Percentiles rank a stretch among this genome's conserved stretches.
These are phyloP conservation scores for Poecilia gillii DNA, from an alignment of 2,797 vertebrate genomes.

Conservation along the genomic window DNA sequence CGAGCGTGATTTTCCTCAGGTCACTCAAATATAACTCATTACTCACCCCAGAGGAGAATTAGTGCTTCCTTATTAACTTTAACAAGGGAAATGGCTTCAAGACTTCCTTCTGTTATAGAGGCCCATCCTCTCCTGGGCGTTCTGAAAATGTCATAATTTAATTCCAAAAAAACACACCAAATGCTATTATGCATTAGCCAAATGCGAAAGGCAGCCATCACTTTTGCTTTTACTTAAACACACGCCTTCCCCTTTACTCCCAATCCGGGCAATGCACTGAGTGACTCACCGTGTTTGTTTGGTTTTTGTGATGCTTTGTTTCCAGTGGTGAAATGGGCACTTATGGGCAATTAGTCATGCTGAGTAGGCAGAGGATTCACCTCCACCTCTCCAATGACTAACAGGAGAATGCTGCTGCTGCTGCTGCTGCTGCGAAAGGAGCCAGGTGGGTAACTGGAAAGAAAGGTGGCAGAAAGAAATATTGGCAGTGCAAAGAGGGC, in stretches of 20 bases:
- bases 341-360: slow-evolving; percentile 77
- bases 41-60: slow-evolving; percentile 49
- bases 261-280: slow-evolving; percentile 37
- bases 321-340: slow-evolving; percentile 65
- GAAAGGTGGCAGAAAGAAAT: neutral
- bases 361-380: slow-evolving; percentile 73
- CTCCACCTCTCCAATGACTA: slow-evolving; percentile 58
- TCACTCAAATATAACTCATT: slow-evolving; percentile 54
- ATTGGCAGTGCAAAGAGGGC: neutral
- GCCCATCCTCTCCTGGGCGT: slow-evolving; percentile 19
- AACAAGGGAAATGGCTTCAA: slow-evolving; percentile 60
- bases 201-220: slow-evolving; percentile 17
- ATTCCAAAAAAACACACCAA: slow-evolving; percentile 32
- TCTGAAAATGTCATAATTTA: slow-evolving; percentile 37
- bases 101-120: slow-evolving; percentile 23
- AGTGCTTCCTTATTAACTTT: slow-evolving; percentile 59
- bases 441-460: slow-evolving; percentile 19
- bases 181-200: slow-evolving; percentile 21
- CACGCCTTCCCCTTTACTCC: neutral
- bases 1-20: slow-evolving; percentile 50
- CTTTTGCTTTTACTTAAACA: neutral
- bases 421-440: slow-evolving; percentile 48
- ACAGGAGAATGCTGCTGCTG: slow-evolving; percentile 51
- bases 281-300: slow-evolving; percentile 76
- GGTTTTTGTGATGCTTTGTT: slow-evolving; percentile 69